phyloP scores from a whole-genome alignment of 2,797 vertebrate species.

The Sylvilagus floridanus region DNA sequence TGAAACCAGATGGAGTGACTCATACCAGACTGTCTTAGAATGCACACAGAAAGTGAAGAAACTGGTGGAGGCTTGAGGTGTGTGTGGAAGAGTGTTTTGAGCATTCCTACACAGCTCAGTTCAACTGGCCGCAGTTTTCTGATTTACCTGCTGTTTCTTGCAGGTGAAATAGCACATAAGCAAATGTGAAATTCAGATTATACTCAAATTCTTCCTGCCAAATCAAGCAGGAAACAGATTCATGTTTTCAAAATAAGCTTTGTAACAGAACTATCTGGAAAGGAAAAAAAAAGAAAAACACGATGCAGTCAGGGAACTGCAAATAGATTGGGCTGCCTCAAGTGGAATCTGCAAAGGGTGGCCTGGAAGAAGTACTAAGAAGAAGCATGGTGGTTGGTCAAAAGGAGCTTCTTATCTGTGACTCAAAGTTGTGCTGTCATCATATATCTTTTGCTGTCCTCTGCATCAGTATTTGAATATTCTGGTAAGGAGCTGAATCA shows the following conservation, averaged over 20 bases:
- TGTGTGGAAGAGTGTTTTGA: neutral
- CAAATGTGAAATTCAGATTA: neutral
- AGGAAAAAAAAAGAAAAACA: neutral
- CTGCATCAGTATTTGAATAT: neutral
- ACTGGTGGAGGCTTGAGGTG: neutral
- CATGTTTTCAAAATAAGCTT: conserved; percentile 37
- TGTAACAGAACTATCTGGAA: neutral
- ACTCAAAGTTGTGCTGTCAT: neutral
- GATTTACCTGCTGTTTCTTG: neutral
- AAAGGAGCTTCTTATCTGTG: neutral
- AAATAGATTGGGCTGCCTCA: no score
- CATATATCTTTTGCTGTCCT: neutral
- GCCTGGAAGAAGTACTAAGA: neutral
- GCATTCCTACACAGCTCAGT: neutral
- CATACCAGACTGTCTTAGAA: neutral
- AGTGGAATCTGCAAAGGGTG: neutral
- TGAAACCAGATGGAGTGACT: neutral
- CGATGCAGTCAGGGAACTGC: neutral
- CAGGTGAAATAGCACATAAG: neutral
- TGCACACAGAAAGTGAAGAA: neutral
- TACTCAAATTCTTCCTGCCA: neutral
- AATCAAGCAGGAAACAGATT: neutral
- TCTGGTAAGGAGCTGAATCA: neutral
- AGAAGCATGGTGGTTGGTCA: neutral
- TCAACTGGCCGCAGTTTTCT: neutral